Evolutionary conservation across 2,113 vertebrate genomes (phyloP).

Genomic region (Lates calcarifer): DNA sequence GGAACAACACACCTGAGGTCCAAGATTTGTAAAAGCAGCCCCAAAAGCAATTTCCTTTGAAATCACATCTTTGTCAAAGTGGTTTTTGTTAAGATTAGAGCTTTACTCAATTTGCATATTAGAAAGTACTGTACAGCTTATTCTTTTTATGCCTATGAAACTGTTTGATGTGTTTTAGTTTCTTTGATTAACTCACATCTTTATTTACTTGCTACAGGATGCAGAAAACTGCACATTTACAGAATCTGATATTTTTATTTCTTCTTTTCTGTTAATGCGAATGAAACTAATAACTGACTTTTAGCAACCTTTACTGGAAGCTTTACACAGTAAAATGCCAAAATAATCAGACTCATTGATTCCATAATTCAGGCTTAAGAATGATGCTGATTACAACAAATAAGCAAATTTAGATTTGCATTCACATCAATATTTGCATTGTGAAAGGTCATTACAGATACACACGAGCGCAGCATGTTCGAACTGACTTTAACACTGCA

Average conservation of each 20-base stretch:
- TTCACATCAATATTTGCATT: background rate
- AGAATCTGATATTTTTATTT: background rate
- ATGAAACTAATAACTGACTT: constrained; percentile 4
- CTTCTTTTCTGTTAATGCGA: background rate
- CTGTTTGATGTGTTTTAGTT: background rate
- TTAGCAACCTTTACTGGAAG: background rate
- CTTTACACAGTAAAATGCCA: background rate
- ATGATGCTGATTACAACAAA: background rate
- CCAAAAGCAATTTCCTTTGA: constrained; percentile 30
- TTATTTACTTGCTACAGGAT: background rate
- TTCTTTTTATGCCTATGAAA: background rate
- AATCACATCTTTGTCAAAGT: constrained; percentile 10
- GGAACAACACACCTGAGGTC: constrained; percentile 41
- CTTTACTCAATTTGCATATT: constrained; percentile 22
- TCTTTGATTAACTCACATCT: background rate
- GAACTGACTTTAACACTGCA: background rate
- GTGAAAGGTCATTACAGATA: background rate
- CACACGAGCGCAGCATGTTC: background rate
- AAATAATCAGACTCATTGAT: background rate
- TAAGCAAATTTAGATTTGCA: constrained; percentile 20
- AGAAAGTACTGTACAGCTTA: background rate
- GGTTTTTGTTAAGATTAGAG: background rate
- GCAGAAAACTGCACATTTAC: background rate
- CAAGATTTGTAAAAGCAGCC: constrained; percentile 13
- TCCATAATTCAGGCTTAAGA: background rate